Evolutionary conservation across 2,888 invertebrate genomes (phyloP).

Genomic region (Coleophora flavipennella): DNA sequence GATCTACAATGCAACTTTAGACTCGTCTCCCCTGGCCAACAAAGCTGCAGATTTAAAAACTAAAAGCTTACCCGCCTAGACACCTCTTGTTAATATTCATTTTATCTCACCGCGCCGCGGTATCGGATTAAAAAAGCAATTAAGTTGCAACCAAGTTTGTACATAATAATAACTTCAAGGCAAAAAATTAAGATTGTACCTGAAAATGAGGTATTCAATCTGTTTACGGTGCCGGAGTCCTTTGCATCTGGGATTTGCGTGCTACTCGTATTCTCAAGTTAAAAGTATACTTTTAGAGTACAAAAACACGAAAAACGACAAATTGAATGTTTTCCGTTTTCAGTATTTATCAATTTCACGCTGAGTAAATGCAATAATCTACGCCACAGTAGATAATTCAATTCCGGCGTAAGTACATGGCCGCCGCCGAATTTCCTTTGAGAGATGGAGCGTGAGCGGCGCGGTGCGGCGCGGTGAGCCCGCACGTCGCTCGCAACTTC

Average conservation of each 20-base stretch:
- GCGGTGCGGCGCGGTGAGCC: conserved; percentile 46
- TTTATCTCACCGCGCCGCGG: neutral
- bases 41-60: conserved; percentile 28
- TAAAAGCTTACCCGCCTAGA: conserved; percentile 16
- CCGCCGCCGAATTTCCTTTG: conserved; percentile 68
- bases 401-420: conserved; percentile 61
- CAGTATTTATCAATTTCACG: conserved; percentile 56
- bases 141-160: too few species aligned
- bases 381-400: conserved; percentile 60
- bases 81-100: conserved; percentile 1
- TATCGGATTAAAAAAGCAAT: too few species aligned
- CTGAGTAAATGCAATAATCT: conserved; percentile 59
- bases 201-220: too few species aligned
- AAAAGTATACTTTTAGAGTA: conserved; percentile 2
- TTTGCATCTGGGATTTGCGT: neutral
- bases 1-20: conserved; percentile 47
- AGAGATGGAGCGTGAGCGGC: conserved; percentile 64
- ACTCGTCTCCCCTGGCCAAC: conserved; percentile 50
- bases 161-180: too few species aligned
- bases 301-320: conserved; percentile 11
- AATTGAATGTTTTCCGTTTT: conserved; percentile 33
- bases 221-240: neutral
- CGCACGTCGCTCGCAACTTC: conserved; percentile 64
- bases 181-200: too few species aligned
- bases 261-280: neutral